Conservation (phyloP, 2,888 invertebrate genomes). For the Oscheius myriophilus region DNA sequence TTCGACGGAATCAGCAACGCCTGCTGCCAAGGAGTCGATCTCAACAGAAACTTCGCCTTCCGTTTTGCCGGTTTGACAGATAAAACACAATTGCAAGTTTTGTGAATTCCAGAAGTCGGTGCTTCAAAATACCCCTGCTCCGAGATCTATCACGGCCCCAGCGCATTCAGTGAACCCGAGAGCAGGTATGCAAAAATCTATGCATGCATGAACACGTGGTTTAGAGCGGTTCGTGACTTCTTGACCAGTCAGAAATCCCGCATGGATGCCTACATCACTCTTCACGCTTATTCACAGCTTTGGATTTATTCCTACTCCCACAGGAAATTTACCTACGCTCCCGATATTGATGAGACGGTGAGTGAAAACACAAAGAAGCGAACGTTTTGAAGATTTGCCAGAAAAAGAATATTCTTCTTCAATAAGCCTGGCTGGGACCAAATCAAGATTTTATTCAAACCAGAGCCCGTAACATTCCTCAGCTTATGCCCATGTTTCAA, state of each 20-base stretch:
- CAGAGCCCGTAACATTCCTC: no score
- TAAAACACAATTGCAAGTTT: not conserved
- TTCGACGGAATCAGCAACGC: constrained; percentile 52
- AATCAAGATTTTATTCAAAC: no score
- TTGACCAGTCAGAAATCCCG: constrained; percentile 53
- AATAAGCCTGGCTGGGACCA: no score
- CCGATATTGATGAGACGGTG: constrained; percentile 67
- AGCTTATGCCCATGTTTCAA: no score
- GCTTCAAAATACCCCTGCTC: constrained; percentile 68
- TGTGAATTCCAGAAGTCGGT: constrained; percentile 56
- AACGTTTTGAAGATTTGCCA: not conserved
- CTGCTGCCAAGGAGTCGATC: constrained; percentile 67
- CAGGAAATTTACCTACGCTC: constrained; percentile 61
- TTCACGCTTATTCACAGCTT: constrained; percentile 68
- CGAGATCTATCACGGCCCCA: constrained; percentile 67
- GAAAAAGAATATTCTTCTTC: no score
- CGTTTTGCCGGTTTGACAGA: constrained; percentile 54
- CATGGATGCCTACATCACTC: constrained; percentile 65
- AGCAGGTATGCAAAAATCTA: constrained; percentile 40
- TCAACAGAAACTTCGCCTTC: constrained; percentile 68
- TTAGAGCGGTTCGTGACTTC: constrained; percentile 62
- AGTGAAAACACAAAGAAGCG: not conserved
- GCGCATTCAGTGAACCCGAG: constrained; percentile 69
- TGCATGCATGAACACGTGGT: not conserved
- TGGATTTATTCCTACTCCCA: constrained; percentile 70